Conservation (phyloP, 2,888 invertebrate species). For the Pasiphila rectangulata region DNA sequence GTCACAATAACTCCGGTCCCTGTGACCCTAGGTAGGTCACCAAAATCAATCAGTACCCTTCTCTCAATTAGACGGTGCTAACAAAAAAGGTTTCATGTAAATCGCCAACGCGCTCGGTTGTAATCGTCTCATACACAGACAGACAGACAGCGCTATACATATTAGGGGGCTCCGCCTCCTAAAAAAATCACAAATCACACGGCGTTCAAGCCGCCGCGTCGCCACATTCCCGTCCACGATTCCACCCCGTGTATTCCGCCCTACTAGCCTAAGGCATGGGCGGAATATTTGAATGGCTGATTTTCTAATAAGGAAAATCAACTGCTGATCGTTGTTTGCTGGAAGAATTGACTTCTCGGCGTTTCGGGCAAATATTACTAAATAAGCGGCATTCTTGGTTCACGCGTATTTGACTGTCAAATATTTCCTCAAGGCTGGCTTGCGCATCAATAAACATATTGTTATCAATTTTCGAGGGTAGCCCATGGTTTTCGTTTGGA, state of each 20-base stretch:
- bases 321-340: conserved; percentile 63
- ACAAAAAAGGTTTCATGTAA: too few species aligned
- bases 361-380: conserved; percentile 36
- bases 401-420: conserved; percentile 18
- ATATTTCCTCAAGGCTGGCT: conserved; percentile 15
- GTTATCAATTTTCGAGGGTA: conserved; percentile 11
- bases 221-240: conserved; percentile 7
- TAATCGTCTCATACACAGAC: too few species aligned
- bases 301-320: conserved; percentile 72
- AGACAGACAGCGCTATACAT: too few species aligned
- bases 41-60: too few species aligned
- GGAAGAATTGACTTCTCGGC: conserved; percentile 45
- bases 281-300: conserved; percentile 62
- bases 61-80: too few species aligned
- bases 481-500: neutral
- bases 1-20: too few species aligned
- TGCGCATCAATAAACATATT: conserved; percentile 12
- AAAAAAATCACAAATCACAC: too few species aligned
- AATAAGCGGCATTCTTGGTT: conserved; percentile 32
- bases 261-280: conserved; percentile 42
- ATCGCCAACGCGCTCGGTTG: too few species aligned
- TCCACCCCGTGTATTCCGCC: conserved; percentile 32
- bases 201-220: too few species aligned
- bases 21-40: too few species aligned
- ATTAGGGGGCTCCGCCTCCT: too few species aligned